Base-by-base conservation (phyloP, 2,113 vertebrate species). In the Apeltes quadracus region DNA sequence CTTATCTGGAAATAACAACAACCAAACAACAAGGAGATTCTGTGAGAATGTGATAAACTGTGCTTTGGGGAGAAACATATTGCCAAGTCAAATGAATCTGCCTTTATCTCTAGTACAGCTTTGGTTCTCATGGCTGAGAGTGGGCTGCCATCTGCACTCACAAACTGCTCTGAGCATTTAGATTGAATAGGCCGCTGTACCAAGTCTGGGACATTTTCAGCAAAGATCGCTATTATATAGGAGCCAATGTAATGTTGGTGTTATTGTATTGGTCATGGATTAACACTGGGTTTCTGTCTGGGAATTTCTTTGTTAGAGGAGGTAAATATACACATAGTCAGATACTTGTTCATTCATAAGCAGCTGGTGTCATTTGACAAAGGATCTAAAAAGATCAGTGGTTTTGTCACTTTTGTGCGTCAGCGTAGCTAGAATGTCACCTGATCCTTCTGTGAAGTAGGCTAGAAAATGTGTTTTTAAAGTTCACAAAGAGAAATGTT, bases 181-280 rank as follows among this genome's bases (percentile, higher is more conserved):
- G 61, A 69, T 84, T 83, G 79, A 87, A 88, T 73, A 59, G 78
- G 44, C 46, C 59, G 64, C 88, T 80, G 72, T 88, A 80, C 41
- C 72, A 75, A 82, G 44, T 69, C 81, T 82, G 78, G 78, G 79
- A 90, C 22, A 58, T 81, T 88, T 81, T 75, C 58, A 73, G 39
- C 36, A 51, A 65, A 27, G 48, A 65, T 81, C 89, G 79, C 51
- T 67, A 58, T 81, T 76, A 38, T 48, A 74, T 75, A 71, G 34
- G 16, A 48, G 39, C 29, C 57, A 34, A 53, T 59, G 62, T 85
- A 10, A 54, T 54, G 61, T 43, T 72, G 22, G 46, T 64, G 61
- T 41, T 22, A 23, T 36, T 61, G 34, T 25, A 18, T 54, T 20
- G 72, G 41, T 55, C 20, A 55, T 32, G 57, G 38, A 81, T 46